Evolutionary conservation across 2,113 vertebrate species (phyloP).

Genomic region (Rhinopomastus cyanomelas): DNA sequence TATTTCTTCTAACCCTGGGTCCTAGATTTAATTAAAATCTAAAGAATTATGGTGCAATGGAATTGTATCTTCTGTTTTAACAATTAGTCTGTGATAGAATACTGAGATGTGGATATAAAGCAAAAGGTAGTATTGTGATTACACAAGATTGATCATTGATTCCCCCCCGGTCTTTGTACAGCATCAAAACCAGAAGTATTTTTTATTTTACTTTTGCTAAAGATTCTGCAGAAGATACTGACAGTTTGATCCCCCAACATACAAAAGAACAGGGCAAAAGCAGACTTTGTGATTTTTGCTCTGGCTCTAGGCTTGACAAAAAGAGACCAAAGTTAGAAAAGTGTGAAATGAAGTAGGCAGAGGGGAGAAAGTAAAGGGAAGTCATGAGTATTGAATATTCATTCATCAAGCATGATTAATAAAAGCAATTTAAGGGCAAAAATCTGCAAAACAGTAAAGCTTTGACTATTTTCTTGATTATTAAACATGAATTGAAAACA

Average conservation of each 20-base stretch:
- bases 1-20: not conserved
- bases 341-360: conserved; percentile 7
- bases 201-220: not conserved
- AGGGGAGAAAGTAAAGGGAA: not conserved
- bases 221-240: not conserved
- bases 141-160: not conserved
- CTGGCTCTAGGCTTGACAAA: not conserved
- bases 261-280: conserved; percentile 29
- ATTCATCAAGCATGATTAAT: conserved; percentile 51
- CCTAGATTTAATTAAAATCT: not conserved
- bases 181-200: not conserved
- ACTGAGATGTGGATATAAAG: not conserved
- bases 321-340: conserved; percentile 44
- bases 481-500: conserved; percentile 54
- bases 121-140: not conserved
- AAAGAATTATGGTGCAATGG: not conserved
- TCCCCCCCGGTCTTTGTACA: not conserved
- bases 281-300: conserved; percentile 10
- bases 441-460: conserved; percentile 52
- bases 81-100: not conserved
- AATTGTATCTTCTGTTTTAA: not conserved
- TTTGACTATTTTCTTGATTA: conserved; percentile 33
- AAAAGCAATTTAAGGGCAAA: conserved; percentile 40
- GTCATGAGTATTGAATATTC: conserved; percentile 38
- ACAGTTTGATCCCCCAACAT: conserved; percentile 20